Conservation (phyloP, 2,888 invertebrate species). For the Zygogramma bicolorata region DNA sequence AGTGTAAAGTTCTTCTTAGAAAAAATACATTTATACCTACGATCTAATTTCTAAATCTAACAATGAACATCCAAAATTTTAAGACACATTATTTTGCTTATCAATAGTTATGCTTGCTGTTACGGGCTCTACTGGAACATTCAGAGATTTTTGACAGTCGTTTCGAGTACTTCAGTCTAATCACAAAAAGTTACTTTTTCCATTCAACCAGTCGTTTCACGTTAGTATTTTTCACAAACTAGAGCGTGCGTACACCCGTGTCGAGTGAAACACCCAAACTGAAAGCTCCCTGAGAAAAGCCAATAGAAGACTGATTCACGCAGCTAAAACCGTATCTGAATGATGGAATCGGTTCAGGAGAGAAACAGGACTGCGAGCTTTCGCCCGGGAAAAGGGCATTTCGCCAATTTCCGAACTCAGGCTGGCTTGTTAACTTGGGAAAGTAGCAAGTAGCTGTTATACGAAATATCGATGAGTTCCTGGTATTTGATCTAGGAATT, state of each 20-base stretch:
- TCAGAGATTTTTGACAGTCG: conserved; percentile 5
- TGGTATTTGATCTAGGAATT: not conserved
- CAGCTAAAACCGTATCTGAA: conserved; percentile 46
- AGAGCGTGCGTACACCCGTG: conserved; percentile 46
- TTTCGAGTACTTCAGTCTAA: not conserved
- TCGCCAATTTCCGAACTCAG: not conserved
- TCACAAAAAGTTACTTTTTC: conserved; percentile 13
- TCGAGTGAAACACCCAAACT: conserved; percentile 60
- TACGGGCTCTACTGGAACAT: conserved; percentile 22
- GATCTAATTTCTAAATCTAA: conserved; percentile 27
- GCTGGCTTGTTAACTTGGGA: not conserved
- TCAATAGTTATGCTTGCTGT: not conserved
- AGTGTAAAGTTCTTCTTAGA: conserved; percentile 24
- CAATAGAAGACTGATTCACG: conserved; percentile 63
- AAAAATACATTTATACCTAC: conserved; percentile 37
- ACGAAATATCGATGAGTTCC: not conserved
- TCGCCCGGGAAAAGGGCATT: not conserved
- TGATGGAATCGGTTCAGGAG: conserved; percentile 17
- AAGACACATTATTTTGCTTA: conserved; percentile 40
- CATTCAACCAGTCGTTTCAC: conserved; percentile 15
- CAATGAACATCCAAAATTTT: conserved; percentile 36
- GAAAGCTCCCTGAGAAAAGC: conserved; percentile 60
- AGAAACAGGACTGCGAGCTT: not conserved
- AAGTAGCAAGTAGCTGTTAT: not conserved
- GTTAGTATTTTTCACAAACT: conserved; percentile 7